Base-by-base conservation (phyloP, 2,113 vertebrate species). In the Callaeas wilsoni region DNA sequence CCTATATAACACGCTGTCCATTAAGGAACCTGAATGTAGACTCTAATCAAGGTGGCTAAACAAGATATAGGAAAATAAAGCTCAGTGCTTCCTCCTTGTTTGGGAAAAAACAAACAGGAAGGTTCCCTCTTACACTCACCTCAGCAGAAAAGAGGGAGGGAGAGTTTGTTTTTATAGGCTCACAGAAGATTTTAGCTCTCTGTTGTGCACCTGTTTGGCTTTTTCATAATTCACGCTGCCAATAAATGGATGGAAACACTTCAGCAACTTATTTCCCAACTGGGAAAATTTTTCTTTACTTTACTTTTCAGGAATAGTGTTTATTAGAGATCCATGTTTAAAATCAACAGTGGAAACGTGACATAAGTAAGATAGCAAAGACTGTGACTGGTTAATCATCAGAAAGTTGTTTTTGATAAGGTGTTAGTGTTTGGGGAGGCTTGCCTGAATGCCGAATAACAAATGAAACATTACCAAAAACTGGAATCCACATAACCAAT, bases 51-150 rank as follows among this genome's bases (percentile, higher is more conserved):
- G 90, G 95, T 95, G 94, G 90, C 81, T 91, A 94, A 96, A 95
- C 59, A 92, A 96, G 88, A 96, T 94, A 93, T 76, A 94, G 82
- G 89, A 93, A 97, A 97, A 95, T 90, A 93, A 94, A 96, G 87
- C 89, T 91, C 73, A 74, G 57, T 69, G 70, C 63, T 94, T 97
- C 92, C 93, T 95, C 81, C 89, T 88, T 84, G 84, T 94, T 94
- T 57, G 84, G 90, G 94, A 96, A 95, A 91, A 95, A 93, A 96
- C 93, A 92, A 94, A 90, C 76, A 89, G 88, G 96, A 97, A 90
- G 29, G 39, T 49, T 95, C 50, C 59, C 74, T 87, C 86, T 83
- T 30, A 47, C 32, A 19, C 57, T 81, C 94, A 97, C 74, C 76
- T 97, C 84, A 42, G 62, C 47, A 69, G 71, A 67, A 75, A 63